Base-by-base conservation (phyloP, 2,888 invertebrate species). In the Carcina quercana region DNA sequence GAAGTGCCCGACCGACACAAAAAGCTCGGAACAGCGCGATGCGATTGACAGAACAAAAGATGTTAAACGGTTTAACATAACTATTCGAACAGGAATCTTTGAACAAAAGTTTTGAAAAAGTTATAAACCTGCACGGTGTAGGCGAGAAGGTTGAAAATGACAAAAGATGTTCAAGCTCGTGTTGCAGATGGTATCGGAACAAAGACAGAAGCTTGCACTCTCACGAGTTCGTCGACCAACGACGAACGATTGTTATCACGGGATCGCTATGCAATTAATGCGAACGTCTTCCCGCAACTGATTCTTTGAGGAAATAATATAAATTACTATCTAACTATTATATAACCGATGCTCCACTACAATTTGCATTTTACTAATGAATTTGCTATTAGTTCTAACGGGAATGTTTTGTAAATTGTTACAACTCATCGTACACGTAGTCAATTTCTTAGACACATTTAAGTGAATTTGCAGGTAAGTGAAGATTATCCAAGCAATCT, bases 211-310 rank as follows among this genome's bases (percentile, higher is more conserved):
- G 48, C 55, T 62, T 59, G 66, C 64, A 64, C 67, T 72, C 70
- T 59, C 72, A 69, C 63, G 66, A 49, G 74, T 65, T 74, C 70
- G 50, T 49, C 59, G 72, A 64, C 72, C 71, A 61, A 42, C 47
- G 46, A n/a, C 47, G 53, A 37, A 28, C 38, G 65, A 73, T 73
- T 62, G 60, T 66, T 69, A 71, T 75, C 71, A 51, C 50, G 35
- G 50, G 63, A 69, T 66, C 48, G 53, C 63, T 56, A 47, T 53
- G 60, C 60, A 73, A 73, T 74, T 73, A 75, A 62, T 53, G 52
- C 53, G 50, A 64, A 55, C 53, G 59, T 54, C 64, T 76, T 70
- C 65, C 63, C 58, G 52, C 25, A 25, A 21, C 31, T 13, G 27
- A 20, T 33, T 28, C 35, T 35, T 35, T 13, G 25, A n/a, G n/a